Conservation (phyloP, 2,113 vertebrate species). For the Patagioenas fasciata region DNA sequence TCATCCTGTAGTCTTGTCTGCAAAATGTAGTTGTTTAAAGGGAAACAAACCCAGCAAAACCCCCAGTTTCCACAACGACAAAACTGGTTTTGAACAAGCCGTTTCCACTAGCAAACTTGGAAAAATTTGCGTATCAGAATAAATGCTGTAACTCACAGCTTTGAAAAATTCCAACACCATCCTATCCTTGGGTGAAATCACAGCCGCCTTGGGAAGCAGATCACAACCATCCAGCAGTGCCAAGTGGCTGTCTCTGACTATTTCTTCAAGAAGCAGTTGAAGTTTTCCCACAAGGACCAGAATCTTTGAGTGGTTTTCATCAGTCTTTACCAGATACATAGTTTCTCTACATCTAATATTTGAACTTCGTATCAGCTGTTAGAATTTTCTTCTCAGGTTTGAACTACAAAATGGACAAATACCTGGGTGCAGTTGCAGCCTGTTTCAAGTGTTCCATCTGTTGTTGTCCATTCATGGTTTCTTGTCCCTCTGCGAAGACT, state of each 20-base stretch:
- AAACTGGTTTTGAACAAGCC: background rate
- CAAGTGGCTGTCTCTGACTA: background rate
- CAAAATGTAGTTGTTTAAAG: background rate
- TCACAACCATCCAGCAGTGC: background rate
- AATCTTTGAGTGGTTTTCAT: background rate
- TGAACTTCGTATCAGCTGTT: background rate
- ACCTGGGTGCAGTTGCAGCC: background rate
- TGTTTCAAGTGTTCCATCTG: background rate
- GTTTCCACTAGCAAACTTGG: background rate
- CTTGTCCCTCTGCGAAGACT: background rate
- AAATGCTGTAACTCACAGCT: background rate
- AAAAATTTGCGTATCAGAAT: background rate
- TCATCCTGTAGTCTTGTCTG: background rate
- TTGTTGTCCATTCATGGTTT: background rate
- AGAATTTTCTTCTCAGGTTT: background rate
- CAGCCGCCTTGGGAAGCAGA: background rate
- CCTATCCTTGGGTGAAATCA: background rate
- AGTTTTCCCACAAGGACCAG: background rate
- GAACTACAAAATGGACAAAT: background rate
- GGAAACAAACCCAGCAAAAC: background rate
- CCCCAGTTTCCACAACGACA: background rate
- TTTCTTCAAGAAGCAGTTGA: background rate
- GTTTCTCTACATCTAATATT: background rate
- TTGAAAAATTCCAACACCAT: background rate
- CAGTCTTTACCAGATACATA: background rate